Percentiles rank a stretch among this genome's conserved stretches.
These are phyloP conservation scores for Odontocerum albicorne DNA, from an alignment of 2,888 invertebrate species.

Conservation along the genomic window DNA sequence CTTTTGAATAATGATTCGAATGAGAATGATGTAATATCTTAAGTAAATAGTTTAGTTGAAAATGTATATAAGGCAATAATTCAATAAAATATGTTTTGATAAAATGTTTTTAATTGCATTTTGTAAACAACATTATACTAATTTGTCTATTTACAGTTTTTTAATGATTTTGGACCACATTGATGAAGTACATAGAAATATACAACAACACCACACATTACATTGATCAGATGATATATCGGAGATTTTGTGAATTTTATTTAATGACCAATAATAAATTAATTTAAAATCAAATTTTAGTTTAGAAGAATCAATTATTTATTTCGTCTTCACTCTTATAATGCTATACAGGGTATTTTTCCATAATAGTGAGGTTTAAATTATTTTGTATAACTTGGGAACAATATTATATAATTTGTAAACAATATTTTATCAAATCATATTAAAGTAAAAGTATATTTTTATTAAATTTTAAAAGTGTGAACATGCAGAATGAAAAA, in stretches of 20 bases:
- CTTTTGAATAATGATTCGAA: conserved; percentile 41
- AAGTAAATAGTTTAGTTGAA: not conserved
- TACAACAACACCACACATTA: conserved; percentile 19
- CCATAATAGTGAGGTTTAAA: no score
- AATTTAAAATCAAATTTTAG: not conserved
- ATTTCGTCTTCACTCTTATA: not conserved
- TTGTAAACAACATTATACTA: conserved; percentile 27
- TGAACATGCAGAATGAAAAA: no score
- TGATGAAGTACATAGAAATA: conserved; percentile 30
- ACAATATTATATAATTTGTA: not conserved
- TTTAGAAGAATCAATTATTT: not conserved
- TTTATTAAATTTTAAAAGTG: no score
- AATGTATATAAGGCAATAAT: not conserved
- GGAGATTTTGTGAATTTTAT: no score
- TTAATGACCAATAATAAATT: no score
- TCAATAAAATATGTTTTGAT: no score
- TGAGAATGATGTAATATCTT: conserved; percentile 7
- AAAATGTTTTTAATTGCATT: conserved; percentile 23
- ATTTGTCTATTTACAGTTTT: conserved; percentile 32
- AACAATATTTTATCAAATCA: no score
- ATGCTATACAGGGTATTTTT: not conserved
- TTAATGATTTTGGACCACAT: conserved; percentile 31
- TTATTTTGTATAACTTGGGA: no score
- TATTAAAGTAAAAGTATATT: no score
- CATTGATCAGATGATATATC: conserved; percentile 17